A percentile compares a stretch with the other conserved stretches of the same genome.
These are phyloP conservation scores for Aradus depressus DNA, from an alignment of 2,888 invertebrate genomes.

Conservation along the genomic window DNA sequence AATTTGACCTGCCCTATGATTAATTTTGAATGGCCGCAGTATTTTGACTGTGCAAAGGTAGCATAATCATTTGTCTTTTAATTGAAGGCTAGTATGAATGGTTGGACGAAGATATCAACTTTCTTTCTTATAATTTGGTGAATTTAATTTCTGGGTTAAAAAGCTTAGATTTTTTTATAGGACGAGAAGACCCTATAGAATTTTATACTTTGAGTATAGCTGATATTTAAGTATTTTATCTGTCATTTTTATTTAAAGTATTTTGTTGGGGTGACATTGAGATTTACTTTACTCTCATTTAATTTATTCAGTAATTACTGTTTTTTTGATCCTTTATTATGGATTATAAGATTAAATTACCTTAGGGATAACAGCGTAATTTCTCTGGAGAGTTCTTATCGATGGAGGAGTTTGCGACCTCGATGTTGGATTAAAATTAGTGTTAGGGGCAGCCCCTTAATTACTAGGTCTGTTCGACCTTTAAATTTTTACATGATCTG, in stretches of 20 bases:
- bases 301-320: constrained; percentile 40
- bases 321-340: constrained; percentile 46
- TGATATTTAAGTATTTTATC: too few relatives aligned
- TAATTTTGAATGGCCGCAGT: constrained; percentile 61
- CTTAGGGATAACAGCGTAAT: constrained; percentile 79
- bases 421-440: constrained; percentile 77
- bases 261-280: constrained; percentile 53
- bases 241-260: constrained; percentile 33
- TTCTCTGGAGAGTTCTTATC: constrained; percentile 62
- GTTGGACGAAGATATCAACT: too few relatives aligned
- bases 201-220: constrained; percentile 44
- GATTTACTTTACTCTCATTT: constrained; percentile 39
- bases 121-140: constrained; percentile 61
- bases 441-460: constrained; percentile 54
- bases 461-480: constrained; percentile 69
- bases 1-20: constrained; percentile 63
- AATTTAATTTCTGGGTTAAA: constrained; percentile 27
- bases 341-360: constrained; percentile 61
- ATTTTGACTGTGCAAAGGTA: too few relatives aligned
- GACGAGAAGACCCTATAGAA: too few relatives aligned
- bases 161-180: constrained; percentile 34
- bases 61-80: too few relatives aligned
- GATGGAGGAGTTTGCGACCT: constrained; percentile 68
- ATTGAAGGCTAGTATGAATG: too few relatives aligned
- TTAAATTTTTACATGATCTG: constrained; percentile 78